A percentile compares a stretch with the other conserved stretches of the same genome.
phyloP scores from a whole-genome alignment of 2,113 vertebrate species.

The Dissostichus mawsoni region DNA sequence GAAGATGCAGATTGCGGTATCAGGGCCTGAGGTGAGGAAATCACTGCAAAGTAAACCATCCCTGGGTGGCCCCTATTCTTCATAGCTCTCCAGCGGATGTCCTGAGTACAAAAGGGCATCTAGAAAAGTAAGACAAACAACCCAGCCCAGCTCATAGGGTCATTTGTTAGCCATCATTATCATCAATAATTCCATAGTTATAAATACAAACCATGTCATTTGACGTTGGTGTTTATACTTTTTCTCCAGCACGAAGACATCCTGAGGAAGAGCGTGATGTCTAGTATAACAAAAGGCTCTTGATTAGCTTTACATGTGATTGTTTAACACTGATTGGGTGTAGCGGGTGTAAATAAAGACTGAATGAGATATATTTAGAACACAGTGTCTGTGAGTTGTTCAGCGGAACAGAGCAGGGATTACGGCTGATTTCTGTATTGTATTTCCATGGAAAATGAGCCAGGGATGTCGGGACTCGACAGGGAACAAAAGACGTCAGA shows the following conservation, averaged over 20 bases:
- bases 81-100: constrained; percentile 37
- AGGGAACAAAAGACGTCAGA: constrained; percentile 29
- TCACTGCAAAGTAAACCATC: constrained; percentile 28
- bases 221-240: constrained; percentile 15
- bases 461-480: constrained; percentile 5
- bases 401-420: constrained; percentile 42
- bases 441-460: constrained; percentile 61
- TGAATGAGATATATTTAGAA: constrained; percentile 40
- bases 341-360: background rate
- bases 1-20: background rate
- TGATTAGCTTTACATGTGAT: constrained; percentile 24
- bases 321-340: background rate
- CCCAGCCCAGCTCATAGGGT: constrained; percentile 7
- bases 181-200: constrained; percentile 19
- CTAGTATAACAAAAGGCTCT: background rate
- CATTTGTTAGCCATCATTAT: constrained; percentile 56
- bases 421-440: constrained; percentile 47
- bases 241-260: constrained; percentile 37
- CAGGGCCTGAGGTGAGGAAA: background rate
- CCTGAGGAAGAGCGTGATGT: background rate
- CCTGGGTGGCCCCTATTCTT: constrained; percentile 37
- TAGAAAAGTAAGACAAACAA: constrained; percentile 60
- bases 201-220: constrained; percentile 34
- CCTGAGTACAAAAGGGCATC: constrained; percentile 52
- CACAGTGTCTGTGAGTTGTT: constrained; percentile 26